Evolutionary conservation across 1,140 invertebrate species (phyloP).

Genomic region (Papilio aristodemus): DNA sequence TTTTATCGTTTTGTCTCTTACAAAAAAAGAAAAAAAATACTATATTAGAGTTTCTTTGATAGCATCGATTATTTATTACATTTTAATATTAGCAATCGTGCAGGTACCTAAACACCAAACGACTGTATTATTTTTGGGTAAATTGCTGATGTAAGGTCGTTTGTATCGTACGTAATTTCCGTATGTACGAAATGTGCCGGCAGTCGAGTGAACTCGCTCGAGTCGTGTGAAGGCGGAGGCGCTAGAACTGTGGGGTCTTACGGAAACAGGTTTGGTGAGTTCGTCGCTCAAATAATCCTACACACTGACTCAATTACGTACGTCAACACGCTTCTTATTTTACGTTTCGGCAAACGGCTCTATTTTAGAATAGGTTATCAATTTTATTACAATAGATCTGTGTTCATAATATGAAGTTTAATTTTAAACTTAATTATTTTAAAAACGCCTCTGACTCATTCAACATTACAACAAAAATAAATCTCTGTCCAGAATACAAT

Average conservation of each 20-base stretch:
- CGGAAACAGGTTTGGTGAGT: conserved; percentile 27
- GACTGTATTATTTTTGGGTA: background rate
- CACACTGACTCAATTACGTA: conserved; percentile 18
- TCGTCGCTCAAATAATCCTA: conserved; percentile 16
- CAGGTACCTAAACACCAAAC: background rate
- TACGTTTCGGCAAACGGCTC: conserved; percentile 11
- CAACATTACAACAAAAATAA: no score
- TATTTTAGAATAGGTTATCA: background rate
- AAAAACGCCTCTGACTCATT: no score
- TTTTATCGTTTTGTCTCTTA: no score
- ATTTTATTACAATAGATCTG: background rate
- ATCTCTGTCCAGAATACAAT: no score
- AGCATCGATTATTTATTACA: no score
- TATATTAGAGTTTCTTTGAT: no score
- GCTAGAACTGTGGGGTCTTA: conserved; percentile 5
- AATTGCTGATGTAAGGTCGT: background rate
- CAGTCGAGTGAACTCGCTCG: background rate
- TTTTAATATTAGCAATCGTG: background rate
- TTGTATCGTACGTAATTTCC: background rate
- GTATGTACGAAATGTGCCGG: background rate
- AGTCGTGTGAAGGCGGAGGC: conserved; percentile 20
- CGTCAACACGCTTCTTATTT: conserved; percentile 21
- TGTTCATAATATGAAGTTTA: no score
- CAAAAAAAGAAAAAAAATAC: no score
- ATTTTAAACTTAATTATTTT: no score